Evolutionary conservation across 64 coral and sea anemone genomes (phyloP).

Genomic region (Pocillopora verrucosa): DNA sequence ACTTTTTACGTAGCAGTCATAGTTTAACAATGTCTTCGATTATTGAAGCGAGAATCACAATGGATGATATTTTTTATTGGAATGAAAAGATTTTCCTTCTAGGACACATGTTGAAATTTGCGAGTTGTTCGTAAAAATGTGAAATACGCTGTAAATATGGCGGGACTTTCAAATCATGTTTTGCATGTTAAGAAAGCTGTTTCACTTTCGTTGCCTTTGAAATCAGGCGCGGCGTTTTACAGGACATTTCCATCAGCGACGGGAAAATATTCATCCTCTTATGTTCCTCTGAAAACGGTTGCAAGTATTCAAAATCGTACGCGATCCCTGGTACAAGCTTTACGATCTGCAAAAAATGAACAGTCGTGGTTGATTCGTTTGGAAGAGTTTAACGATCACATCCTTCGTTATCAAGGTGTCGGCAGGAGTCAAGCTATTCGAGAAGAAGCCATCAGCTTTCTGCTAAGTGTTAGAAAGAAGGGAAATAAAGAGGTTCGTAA

Average conservation of each 20-base stretch:
- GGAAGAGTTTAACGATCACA: slow-evolving; percentile 84
- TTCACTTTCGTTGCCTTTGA: not conserved
- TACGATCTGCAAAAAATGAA: slow-evolving; percentile 75
- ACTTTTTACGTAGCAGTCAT: not conserved
- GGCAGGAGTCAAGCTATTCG: slow-evolving; percentile 70
- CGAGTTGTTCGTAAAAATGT: not conserved
- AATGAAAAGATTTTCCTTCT: not conserved
- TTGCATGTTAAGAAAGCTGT: not conserved
- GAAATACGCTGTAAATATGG: not conserved
- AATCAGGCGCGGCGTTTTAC: not conserved
- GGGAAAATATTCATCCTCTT: not conserved
- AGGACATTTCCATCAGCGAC: not conserved
- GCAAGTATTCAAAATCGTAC: slow-evolving; percentile 94
- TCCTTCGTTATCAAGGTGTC: slow-evolving; percentile 72
- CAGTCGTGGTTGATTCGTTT: slow-evolving; percentile 76
- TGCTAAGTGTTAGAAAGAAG: slow-evolving; percentile 60
- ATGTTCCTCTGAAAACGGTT: slow-evolving; percentile 58
- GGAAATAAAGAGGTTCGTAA: slow-evolving; percentile 74
- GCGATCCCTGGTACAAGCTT: slow-evolving; percentile 66
- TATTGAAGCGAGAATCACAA: not conserved
- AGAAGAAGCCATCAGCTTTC: slow-evolving; percentile 56
- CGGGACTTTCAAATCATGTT: not conserved
- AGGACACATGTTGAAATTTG: not conserved
- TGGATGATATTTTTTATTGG: not conserved
- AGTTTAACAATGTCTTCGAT: not conserved